These are phyloP conservation scores for Platysteira castanea DNA, from an alignment of 2,113 vertebrate genomes.

Conservation along the genomic window DNA sequence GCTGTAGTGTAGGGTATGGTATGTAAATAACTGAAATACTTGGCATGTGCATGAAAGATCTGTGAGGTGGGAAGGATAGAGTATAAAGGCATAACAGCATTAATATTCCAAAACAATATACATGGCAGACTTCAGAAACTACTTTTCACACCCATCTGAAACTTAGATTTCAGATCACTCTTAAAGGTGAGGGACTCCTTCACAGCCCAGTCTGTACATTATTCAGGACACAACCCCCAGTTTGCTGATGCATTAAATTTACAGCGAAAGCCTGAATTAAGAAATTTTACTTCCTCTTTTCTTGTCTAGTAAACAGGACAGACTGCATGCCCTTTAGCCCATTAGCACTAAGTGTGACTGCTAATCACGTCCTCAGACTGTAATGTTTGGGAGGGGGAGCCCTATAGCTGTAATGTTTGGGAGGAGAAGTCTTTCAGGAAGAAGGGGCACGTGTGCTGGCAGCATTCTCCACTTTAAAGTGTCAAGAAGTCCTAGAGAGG, in stretches of 20 bases:
- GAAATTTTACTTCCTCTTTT: conserved; percentile 51
- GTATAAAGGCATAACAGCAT: background rate
- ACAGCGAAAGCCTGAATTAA: background rate
- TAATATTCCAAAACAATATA: background rate
- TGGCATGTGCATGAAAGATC: background rate
- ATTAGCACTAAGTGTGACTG: background rate
- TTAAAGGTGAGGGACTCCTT: background rate
- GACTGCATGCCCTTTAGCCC: background rate
- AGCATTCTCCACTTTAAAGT: background rate
- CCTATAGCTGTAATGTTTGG: background rate
- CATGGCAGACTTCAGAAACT: background rate
- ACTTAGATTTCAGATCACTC: background rate
- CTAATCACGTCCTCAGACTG: background rate
- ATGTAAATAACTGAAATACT: background rate
- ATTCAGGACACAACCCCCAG: background rate
- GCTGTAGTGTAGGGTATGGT: fast-evolving
- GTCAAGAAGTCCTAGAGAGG: background rate
- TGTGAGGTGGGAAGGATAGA: background rate
- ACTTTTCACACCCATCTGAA: background rate
- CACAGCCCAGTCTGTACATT: fast-evolving
- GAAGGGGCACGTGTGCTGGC: background rate
- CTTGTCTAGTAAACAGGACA: background rate
- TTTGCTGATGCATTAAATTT: background rate
- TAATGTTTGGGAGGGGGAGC: background rate
- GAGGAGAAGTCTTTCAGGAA: background rate